Percentiles rank a stretch among this genome's conserved stretches.
phyloP scores from a whole-genome alignment of 2,888 invertebrate species.

The Drosophila setosimentum region DNA sequence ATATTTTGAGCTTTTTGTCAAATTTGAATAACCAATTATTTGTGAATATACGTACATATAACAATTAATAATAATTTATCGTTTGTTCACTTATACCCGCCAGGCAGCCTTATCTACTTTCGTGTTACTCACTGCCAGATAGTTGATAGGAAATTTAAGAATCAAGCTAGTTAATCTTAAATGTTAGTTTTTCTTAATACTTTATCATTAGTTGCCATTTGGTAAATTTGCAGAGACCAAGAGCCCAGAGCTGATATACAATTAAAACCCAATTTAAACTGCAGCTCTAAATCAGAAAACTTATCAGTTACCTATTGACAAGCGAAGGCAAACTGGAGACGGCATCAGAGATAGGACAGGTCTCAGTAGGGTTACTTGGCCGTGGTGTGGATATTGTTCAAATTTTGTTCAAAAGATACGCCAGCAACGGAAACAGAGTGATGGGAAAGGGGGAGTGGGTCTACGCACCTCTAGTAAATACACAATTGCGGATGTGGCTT shows the following conservation, averaged over 20 bases:
- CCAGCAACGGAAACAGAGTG: slow-evolving; percentile 34
- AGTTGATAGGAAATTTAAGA: neutral
- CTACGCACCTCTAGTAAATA: slow-evolving; percentile 63
- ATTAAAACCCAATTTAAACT: slow-evolving; percentile 72
- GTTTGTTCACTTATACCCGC: neutral
- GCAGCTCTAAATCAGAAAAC: slow-evolving; percentile 67
- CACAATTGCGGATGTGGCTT: slow-evolving; percentile 26
- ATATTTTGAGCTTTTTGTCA: neutral
- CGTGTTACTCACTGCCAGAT: neutral
- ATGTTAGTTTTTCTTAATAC: slow-evolving; percentile 18
- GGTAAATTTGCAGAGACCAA: slow-evolving; percentile 57
- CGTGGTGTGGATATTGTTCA: slow-evolving; percentile 41
- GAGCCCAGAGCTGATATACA: slow-evolving; percentile 52
- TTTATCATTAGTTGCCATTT: slow-evolving; percentile 55
- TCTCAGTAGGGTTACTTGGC: slow-evolving; percentile 30
- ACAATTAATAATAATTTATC: neutral
- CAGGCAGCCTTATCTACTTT: neutral
- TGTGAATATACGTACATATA: neutral
- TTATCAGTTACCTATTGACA: slow-evolving; percentile 66
- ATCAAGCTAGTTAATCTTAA: slow-evolving; percentile 12
- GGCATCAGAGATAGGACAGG: slow-evolving; percentile 17
- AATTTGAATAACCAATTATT: neutral
- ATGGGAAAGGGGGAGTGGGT: slow-evolving; percentile 4
- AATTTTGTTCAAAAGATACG: slow-evolving; percentile 60
- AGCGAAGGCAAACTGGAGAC: slow-evolving; percentile 9